Evolutionary conservation across 2,797 vertebrate species (phyloP), one percentile per base, ranked within the genome.

Genomic region (Picus viridis): DNA sequence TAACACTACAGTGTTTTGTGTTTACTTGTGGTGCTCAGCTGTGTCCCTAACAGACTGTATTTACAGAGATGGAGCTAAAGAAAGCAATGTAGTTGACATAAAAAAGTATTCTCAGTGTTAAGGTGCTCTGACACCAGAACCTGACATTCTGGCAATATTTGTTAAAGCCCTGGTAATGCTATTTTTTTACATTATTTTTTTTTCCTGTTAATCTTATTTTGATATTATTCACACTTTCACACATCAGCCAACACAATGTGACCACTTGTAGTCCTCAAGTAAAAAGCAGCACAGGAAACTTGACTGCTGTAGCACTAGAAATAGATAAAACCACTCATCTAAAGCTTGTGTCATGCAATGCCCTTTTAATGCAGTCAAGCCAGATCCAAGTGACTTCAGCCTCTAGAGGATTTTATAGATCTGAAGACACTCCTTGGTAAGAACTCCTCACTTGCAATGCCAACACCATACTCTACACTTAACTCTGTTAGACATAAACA

Each of bases 241-340:
- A 95, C 88, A 78, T 89, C 91, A 90, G 69, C 88, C 91, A 90
- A 89, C 85, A 84, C 62, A 29, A 41, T 7, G 47, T 61, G 83
- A 95, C 75, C 90, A 85, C 59, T 47, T 41, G 32, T 17, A 95
- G 89, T 51, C 93, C 91, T 95, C 92, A 90, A 89, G 92, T 78
- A 92, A 81, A 71, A 85, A 92, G 87, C 93, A 95, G 95, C 94
- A 96, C 95, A 95, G 84, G 85, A 75, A 96, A 71, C 91, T 63
- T 70, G 96, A 86, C 92, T 96, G 90, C 74, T 69, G 69, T 96
- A 96, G 86, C 97, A 94, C 94, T 95, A 94, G 91, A 91, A 97
- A 96, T 75, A 98, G 98, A 98, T 97, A 98, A 98, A 98, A 97
- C 86, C 96, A 96, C 93, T 97, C 96, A 89, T 89, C 95, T 97